Percentiles rank a stretch among this genome's conserved stretches.
phyloP scores from a whole-genome alignment of 2,888 invertebrate genomes.

The Synanthedon tipuliformis region DNA sequence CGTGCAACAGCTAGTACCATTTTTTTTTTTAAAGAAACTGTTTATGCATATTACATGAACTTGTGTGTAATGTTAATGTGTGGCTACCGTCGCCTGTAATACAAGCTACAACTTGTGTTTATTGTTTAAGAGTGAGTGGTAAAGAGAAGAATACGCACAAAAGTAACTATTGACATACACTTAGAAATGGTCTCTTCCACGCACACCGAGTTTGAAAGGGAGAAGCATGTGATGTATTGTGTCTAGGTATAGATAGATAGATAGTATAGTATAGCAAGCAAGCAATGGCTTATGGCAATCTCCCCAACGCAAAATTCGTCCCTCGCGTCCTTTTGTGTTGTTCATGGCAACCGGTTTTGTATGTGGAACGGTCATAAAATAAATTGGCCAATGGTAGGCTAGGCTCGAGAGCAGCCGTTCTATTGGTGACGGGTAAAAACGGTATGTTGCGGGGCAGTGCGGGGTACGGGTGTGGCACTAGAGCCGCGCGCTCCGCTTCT shows the following conservation, averaged over 20 bases:
- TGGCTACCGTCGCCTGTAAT: background rate
- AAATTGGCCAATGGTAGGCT: slow-evolving; percentile 40
- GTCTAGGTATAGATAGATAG: slow-evolving; percentile 13
- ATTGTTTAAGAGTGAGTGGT: too few relatives aligned
- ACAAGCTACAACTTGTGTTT: too few relatives aligned
- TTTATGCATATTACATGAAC: too few relatives aligned
- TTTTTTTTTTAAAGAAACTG: too few relatives aligned
- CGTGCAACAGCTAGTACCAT: too few relatives aligned
- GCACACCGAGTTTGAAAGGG: slow-evolving; percentile 22
- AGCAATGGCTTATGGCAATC: slow-evolving; percentile 29
- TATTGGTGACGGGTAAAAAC: slow-evolving; percentile 53
- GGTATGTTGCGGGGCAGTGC: slow-evolving; percentile 27
- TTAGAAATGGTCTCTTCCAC: background rate
- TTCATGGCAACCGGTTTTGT: slow-evolving; percentile 65
- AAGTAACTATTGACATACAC: background rate
- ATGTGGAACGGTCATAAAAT: slow-evolving; percentile 57
- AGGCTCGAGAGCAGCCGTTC: slow-evolving; percentile 43
- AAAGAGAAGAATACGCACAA: background rate
- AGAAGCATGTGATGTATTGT: slow-evolving; percentile 19
- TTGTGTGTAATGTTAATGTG: background rate
- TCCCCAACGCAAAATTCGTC: slow-evolving; percentile 47
- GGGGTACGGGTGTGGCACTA: slow-evolving; percentile 48
- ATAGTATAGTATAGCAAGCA: too few relatives aligned
- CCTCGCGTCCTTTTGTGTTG: slow-evolving; percentile 61
- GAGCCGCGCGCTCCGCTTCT: slow-evolving; percentile 25